Base-by-base conservation (phyloP, 2,888 invertebrate genomes). In the Limnephilus auricula region DNA sequence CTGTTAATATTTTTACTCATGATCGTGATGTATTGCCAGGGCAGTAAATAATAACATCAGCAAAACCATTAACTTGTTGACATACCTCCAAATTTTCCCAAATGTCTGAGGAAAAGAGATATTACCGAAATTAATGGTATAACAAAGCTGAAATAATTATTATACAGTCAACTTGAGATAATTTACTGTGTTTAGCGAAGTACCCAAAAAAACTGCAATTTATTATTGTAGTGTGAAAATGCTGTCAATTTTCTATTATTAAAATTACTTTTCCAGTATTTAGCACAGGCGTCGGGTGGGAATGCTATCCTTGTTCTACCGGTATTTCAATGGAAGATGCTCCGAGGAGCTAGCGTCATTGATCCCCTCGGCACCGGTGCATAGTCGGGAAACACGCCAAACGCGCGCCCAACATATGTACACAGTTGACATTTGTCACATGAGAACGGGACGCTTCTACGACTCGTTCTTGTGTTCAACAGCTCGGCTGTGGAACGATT, bases 1-100 rank as follows among this genome's bases (percentile, higher is more conserved):
- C 65, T 65, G 4, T 83, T 83, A 83, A 9, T 83, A 37, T 37
- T 83, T 12, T 83, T 80, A 80, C 80, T 32, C 32, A 80, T n/a
- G n/a, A 4, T 31, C 31, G 32, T 30, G 85, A 65, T 65, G 32
- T 45, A 45, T 86, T 45, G 50, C 86, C 45, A 45, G 65, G 82
- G 25, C 32, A 45, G 6, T 86, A 30, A 86, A 65, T 86, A 86
- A 86, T 86, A 31, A n/a, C 86, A 50, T 30, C 32, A 31, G 31
- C 31, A 15, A 40, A 86, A 12, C 31, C 50, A 86, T 86, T 50
- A 86, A 86, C n/a, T 45, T 83, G 86, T 86, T 86, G n/a, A 45
- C 50, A 15, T 45, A 30, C 31, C 50, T 50, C 86, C 30, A 50
- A 50, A n/a, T 50, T 86, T 65, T 50, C 86, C 86, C 30, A 10